Evolutionary conservation across 2,797 vertebrate species (phyloP).

Genomic region (Tachyglossus aculeatus): DNA sequence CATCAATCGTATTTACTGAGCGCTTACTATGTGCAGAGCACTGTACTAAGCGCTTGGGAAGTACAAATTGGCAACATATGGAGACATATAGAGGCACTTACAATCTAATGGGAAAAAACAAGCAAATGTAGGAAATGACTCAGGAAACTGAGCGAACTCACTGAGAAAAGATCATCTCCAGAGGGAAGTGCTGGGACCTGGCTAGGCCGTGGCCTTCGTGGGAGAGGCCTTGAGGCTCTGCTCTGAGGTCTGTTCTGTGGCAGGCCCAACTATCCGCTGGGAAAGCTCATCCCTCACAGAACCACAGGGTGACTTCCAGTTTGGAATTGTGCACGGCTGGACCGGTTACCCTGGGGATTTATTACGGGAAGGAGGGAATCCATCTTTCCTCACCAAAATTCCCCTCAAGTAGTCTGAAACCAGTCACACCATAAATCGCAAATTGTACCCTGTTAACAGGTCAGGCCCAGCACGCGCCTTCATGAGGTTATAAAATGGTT

Average conservation of each 20-base stretch:
- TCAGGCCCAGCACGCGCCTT: no score
- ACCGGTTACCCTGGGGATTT: no score
- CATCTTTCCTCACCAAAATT: constrained; percentile 28
- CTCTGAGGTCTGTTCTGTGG: background rate
- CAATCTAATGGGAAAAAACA: no score
- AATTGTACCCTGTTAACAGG: constrained; percentile 19
- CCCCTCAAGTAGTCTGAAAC: constrained; percentile 7
- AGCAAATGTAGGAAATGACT: no score
- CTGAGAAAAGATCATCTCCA: constrained; percentile 48
- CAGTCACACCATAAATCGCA: constrained; percentile 21
- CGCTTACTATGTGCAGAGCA: no score
- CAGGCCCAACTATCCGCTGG: constrained; percentile 1
- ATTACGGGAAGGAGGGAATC: constrained; percentile 7
- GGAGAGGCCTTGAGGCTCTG: background rate
- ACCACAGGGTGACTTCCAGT: background rate
- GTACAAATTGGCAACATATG: no score
- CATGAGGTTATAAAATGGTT: no score
- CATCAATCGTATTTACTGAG: no score
- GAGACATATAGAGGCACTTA: no score
- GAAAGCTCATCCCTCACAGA: background rate
- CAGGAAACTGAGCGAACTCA: constrained; percentile 19
- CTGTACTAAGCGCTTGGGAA: no score
- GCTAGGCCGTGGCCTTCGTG: background rate
- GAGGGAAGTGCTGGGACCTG: constrained; percentile 22
- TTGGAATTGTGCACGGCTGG: background rate